Percentiles rank a stretch among this genome's conserved stretches.
Conservation (phyloP, 1,140 invertebrate genomes). For the Drosophila kikkawai region DNA sequence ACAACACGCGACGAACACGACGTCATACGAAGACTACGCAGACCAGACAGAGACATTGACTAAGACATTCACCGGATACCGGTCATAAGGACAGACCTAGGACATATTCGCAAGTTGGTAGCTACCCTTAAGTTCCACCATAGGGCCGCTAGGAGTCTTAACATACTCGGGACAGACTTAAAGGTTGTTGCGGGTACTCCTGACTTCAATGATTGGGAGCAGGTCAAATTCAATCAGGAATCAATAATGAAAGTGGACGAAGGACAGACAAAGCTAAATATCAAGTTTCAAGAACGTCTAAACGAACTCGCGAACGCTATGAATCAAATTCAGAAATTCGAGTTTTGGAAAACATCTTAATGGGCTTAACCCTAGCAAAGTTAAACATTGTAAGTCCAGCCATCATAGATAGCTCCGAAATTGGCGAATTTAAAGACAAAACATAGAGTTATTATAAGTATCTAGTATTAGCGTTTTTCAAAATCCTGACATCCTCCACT, state of each 20-base stretch:
- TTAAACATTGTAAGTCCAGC: no score
- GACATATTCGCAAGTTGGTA: constrained; percentile 13
- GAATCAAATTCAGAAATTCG: constrained; percentile 2
- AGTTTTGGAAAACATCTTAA: constrained; percentile 2
- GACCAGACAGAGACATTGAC: background rate
- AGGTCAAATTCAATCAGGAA: constrained; percentile 14
- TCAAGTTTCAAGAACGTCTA: background rate
- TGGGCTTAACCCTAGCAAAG: constrained; percentile 10
- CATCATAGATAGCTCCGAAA: no score
- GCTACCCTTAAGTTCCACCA: background rate
- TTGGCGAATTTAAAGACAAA: background rate
- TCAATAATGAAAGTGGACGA: constrained; percentile 12
- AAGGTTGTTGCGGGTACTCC: constrained; percentile 29
- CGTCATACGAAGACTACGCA: constrained; percentile 9
- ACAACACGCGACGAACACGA: background rate
- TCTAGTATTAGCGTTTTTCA: constrained; percentile 6
- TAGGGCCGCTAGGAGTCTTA: no score
- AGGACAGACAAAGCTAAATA: constrained; percentile 17
- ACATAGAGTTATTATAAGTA: constrained; percentile 4
- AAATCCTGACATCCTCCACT: background rate
- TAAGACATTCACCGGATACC: background rate
- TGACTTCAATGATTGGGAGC: constrained; percentile 23
- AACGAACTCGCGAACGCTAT: background rate
- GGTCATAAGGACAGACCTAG: background rate
- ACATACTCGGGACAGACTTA: background rate